Evolutionary conservation across 2,888 invertebrate species (phyloP).

Genomic region (Caenorhabditis sulstoni): DNA sequence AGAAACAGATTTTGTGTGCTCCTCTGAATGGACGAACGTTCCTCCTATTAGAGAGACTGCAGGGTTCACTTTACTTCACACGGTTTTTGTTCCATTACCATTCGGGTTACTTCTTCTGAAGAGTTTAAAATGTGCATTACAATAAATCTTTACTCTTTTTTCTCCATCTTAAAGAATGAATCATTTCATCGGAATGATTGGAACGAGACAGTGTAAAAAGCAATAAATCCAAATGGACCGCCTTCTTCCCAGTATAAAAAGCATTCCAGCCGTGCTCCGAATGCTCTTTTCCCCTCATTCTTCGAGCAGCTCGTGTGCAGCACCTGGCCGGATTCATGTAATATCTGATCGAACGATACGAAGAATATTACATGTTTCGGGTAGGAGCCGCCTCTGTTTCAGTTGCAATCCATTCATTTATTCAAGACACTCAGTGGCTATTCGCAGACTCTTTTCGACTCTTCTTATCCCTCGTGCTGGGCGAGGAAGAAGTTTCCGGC

Average conservation of each 20-base stretch:
- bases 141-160: background rate
- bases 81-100: background rate
- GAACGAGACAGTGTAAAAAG: slow-evolving; percentile 34
- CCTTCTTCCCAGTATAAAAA: background rate
- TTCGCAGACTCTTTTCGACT: background rate
- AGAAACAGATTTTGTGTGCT: slow-evolving; percentile 7
- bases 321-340: slow-evolving; percentile 45
- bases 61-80: too few relatives aligned
- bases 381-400: slow-evolving; percentile 30
- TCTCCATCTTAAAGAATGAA: background rate
- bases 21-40: too few relatives aligned
- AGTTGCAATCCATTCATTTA: background rate
- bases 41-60: too few relatives aligned
- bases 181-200: slow-evolving; percentile 9
- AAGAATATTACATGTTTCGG: slow-evolving; percentile 42
- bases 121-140: background rate
- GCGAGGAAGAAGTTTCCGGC: slow-evolving; percentile 80
- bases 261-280: background rate
- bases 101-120: background rate
- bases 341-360: background rate
- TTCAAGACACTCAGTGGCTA: slow-evolving; percentile 23
- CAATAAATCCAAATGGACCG: slow-evolving; percentile 27
- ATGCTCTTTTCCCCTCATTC: slow-evolving; percentile 1
- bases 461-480: slow-evolving; percentile 73
- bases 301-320: background rate